Percentiles rank a stretch among this genome's conserved stretches.
Conservation (phyloP, 2,888 invertebrate species). For the Incurvaria masculella region DNA sequence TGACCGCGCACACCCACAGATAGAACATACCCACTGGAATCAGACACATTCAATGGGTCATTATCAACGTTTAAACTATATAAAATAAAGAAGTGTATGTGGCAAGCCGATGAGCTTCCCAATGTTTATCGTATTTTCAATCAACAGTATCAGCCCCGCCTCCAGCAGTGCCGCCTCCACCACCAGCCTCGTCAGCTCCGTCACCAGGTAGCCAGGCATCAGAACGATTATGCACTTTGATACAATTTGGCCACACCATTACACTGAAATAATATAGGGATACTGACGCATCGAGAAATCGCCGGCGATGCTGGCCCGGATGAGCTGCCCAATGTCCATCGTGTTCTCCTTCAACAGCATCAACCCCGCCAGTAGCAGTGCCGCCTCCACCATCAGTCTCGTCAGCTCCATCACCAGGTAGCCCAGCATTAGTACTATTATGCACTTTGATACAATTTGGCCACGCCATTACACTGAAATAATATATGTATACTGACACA, state of each 20-base stretch:
- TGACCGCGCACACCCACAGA: conserved; percentile 42
- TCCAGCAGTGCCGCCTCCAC: conserved; percentile 26
- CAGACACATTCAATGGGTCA: no score
- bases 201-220: conserved; percentile 33
- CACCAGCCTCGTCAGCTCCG: conserved; percentile 33
- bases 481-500: no score
- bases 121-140: conserved; percentile 47
- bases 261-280: no score
- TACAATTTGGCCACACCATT: no score
- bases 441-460: conserved; percentile 30
- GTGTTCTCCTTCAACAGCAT: conserved; percentile 42
- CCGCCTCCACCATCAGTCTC: conserved; percentile 28
- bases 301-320: no score
- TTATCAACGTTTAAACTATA: no score
- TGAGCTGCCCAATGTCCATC: conserved; percentile 46
- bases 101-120: conserved; percentile 42
- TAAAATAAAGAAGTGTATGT: no score
- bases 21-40: conserved; percentile 46
- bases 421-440: conserved; percentile 31
- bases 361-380: conserved; percentile 28
- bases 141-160: conserved; percentile 34
- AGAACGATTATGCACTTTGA: conserved; percentile 34
- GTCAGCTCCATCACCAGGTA: conserved; percentile 34
- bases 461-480: no score
- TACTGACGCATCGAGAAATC: no score